Evolutionary conservation across 2,888 invertebrate species (phyloP), one percentile per base, ranked within the genome.

Genomic region (Exocentrus adspersus): DNA sequence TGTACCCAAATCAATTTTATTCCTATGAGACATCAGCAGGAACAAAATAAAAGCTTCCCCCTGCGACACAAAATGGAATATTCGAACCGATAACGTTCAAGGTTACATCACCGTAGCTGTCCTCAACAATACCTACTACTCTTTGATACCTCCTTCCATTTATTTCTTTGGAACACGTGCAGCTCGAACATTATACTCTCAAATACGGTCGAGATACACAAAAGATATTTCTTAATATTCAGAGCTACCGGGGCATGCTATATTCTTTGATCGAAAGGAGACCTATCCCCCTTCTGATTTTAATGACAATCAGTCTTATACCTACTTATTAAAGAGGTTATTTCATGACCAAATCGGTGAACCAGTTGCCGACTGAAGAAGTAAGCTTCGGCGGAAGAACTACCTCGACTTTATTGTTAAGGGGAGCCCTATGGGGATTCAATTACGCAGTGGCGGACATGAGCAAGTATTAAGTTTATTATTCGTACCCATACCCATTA

Each of bases 391-490:
- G 12, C 48, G 24, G 24, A 28, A 46, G 46, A n/a, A 48, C 14
- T 14, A n/a, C 9, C 14, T 48, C 28, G n/a, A 17, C 14, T 28
- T 28, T 48, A 24, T 46, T 19, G 6, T 17, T 14, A 28, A 17
- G 28, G 24, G 24, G 5, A 12, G 14, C 14, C 5, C 20, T 45
- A 20, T 24, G 16, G 37, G 12, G 16, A 7, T 20, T 21, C 41
- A 41, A 20, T 20, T 53, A 19, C 6, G 14, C 32, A 53, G 53
- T 53, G 42, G 51, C 51, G 51, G 53, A 53, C 41, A 20, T 24
- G 12, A 16, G 5, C 21, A 42, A 52, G 20, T 19, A n/a, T n/a
- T n/a, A n/a, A n/a, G n/a, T n/a, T n/a, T n/a, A n/a, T n/a, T n/a
- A n/a, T n/a, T n/a, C n/a, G n/a, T n/a, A n/a, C n/a, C n/a, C n/a